Base-by-base conservation (phyloP, 1,140 invertebrate genomes). In the Bombus haemorrhoidalis region DNA sequence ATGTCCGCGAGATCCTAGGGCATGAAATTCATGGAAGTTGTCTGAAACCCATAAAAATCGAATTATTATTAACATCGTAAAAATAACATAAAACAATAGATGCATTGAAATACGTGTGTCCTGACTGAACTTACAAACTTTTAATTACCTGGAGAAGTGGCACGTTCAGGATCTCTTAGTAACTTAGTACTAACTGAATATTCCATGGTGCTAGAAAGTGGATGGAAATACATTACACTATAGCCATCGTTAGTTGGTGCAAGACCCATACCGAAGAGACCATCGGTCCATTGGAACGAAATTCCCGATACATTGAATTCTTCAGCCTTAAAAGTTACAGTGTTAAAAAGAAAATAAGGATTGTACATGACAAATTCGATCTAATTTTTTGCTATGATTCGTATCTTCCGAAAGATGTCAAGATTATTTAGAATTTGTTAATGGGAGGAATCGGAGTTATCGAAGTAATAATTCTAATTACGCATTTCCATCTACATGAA, bases 211-310 rank as follows among this genome's bases (percentile, higher is more conserved):
- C 97, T 97, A 22, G 97, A 96, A 88, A 98, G 95, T 0, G 97
- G 97, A 92, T 98, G 97, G 95, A 98, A 98, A 88, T 97, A 98
- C 5, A 98, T 90, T 0, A 96, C 97, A 81, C 97, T 96, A 91
- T 95, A 97, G 47, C 97, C 97, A 82, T 97, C 96, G 4, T 93
- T 86, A 71, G 96, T 95, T 0, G 96, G 96, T 12, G 96, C 96
- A 18, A 97, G 88, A 0, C 96, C 96, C 71, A 98, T 92, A 1
- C 97, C 97, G 79, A 98, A 98, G 2, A 98, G 91, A 15, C 97
- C 97, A 91, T 98, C 97, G 12, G 96, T 96, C 97, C 97, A 98
- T 85, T 96, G 96, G 92, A 98, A 98, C 81, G 96, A 96, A 53
- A 97, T 95, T 47, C 97, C 97, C 78, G 96, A 96, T 3, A 98